Evolutionary conservation across 2,888 invertebrate genomes (phyloP), one percentile per base, ranked within the genome.

Genomic region (Catocala fraxini): DNA sequence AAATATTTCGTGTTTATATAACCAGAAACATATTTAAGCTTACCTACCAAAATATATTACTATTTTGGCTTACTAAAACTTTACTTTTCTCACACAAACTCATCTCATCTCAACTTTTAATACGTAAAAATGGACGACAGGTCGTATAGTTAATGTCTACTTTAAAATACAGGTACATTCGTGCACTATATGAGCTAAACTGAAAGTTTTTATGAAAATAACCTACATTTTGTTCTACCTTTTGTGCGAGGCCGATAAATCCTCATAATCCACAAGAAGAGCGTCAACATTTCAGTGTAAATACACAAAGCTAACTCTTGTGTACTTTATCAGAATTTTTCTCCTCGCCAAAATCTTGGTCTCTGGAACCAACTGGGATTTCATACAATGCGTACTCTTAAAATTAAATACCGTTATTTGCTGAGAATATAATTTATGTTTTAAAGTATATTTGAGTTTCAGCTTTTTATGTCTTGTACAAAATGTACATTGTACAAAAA

Each of bases 271-370:
- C 82, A 54, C 61, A 39, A 71, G 67, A 72, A 76, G 61, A 66
- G 78, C 79, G 81, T 84, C 84, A 80, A 80, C 85, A 72, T 86
- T 83, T 77, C 77, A 69, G 69, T 73, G 76, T 76, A 77, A 81
- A 83, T 71, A 82, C 71, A 67, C 68, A 74, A 79, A 77, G 75
- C 76, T 65, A 76, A 73, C 73, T 73, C 64, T 64, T 61, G 65
- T 65, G 59, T 80, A 64, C 73, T 85, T 78, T 71, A 65, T 72
- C 70, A 65, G 70, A 72, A 71, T 65, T 72, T 80, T 73, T 75
- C 72, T 60, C 66, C 63, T 54, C 67, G 68, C 47, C 51, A 60
- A 71, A 76, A 72, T 70, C 79, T 75, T 63, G 54, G 66, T 71
- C 70, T 73, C 52, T 56, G 66, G 47, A 66, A 65, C 25, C 71